Conservation (phyloP, 2,797 vertebrate species). For the Propithecus perrieri region DNA sequence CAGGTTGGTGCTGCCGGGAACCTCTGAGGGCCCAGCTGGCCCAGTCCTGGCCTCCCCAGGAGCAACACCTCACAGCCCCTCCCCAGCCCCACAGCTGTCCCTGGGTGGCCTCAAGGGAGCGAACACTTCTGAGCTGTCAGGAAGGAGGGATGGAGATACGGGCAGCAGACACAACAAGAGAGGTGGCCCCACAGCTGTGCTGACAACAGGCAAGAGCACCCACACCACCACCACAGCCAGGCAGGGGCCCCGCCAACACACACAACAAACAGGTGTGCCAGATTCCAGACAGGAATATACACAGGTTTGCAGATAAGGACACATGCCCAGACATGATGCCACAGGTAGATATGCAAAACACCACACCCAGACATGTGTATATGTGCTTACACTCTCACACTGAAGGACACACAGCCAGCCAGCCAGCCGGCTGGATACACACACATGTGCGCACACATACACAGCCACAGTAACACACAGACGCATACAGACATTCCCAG, state of each 20-base stretch:
- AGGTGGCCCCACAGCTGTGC: conserved; percentile 4
- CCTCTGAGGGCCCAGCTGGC: conserved; percentile 54
- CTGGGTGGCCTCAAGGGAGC: conserved; percentile 47
- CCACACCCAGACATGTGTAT: neutral
- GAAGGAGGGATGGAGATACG: neutral
- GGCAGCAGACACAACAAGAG: conserved; percentile 44
- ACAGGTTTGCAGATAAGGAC: neutral
- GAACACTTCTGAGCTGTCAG: conserved; percentile 49
- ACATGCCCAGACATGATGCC: neutral
- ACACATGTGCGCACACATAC: neutral
- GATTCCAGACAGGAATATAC: neutral
- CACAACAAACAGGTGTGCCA: neutral
- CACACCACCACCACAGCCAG: neutral
- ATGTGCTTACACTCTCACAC: neutral
- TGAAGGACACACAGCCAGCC: neutral
- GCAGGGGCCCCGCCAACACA: neutral
- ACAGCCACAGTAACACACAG: neutral
- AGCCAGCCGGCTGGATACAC: neutral
- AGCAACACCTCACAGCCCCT: conserved; percentile 30
- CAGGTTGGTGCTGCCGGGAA: conserved; percentile 63
- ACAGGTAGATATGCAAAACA: neutral
- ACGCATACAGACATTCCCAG: no score
- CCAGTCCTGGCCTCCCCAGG: neutral
- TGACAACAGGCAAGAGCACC: neutral
- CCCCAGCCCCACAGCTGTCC: conserved; percentile 57